Evolutionary conservation across 2,113 vertebrate genomes (phyloP).

Genomic region (Poecilia latipinna): DNA sequence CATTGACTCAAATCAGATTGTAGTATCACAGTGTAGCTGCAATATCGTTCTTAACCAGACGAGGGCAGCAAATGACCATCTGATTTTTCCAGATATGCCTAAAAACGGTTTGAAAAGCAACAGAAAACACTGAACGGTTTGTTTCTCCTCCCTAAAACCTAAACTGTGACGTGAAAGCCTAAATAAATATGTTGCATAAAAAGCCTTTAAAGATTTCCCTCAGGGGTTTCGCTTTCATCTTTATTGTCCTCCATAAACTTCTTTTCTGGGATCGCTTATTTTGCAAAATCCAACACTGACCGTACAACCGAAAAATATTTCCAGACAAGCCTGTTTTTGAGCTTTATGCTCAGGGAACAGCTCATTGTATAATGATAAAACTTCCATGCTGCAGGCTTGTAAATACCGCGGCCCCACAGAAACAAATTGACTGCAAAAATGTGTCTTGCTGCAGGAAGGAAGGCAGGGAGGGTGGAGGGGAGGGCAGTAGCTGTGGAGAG

Average conservation of each 20-base stretch:
- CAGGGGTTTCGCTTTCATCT: constrained; percentile 2
- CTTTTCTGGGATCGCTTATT: constrained; percentile 15
- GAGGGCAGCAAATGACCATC: constrained; percentile 69
- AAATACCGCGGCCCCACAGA: constrained; percentile 21
- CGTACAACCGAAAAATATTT: constrained; percentile 1
- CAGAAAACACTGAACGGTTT: background rate
- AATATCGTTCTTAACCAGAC: constrained; percentile 48
- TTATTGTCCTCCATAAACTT: constrained; percentile 23
- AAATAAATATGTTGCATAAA: background rate
- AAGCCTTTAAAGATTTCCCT: background rate
- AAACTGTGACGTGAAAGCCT: constrained; percentile 34
- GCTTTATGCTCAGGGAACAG: constrained; percentile 4
- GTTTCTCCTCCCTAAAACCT: constrained; percentile 16
- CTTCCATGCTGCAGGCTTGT: background rate
- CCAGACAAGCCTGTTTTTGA: constrained; percentile 7
- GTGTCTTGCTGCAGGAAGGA: constrained; percentile 31
- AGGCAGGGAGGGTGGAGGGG: background rate
- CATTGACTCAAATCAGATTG: too few relatives aligned
- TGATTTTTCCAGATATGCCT: background rate
- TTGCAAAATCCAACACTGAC: constrained; percentile 24
- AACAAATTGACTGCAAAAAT: constrained; percentile 18
- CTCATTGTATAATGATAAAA: background rate
- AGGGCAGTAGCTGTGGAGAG: constrained; percentile 27
- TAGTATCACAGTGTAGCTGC: constrained; percentile 14
- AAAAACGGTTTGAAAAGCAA: background rate